A percentile compares a stretch with the other conserved stretches of the same genome.
phyloP scores from a whole-genome alignment of 2,797 vertebrate species.

The Lacerta viridis region DNA sequence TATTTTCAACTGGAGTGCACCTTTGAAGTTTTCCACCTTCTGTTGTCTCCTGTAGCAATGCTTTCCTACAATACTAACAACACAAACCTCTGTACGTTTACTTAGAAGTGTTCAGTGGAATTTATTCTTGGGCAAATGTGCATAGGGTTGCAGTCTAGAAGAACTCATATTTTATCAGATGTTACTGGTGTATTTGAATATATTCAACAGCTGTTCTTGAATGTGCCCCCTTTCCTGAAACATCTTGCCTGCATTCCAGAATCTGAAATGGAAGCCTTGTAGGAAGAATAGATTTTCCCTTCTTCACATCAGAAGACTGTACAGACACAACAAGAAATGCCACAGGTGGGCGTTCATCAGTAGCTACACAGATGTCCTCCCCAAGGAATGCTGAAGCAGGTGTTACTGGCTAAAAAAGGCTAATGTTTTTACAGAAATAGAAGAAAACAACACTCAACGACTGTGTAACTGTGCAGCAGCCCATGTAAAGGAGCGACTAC shows the following conservation, averaged over 20 bases:
- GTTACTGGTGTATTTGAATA: not conserved
- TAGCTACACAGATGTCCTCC: slow-evolving; percentile 32
- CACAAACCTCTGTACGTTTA: not conserved
- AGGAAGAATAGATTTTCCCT: not conserved
- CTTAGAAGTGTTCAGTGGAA: not conserved
- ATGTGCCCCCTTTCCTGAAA: not conserved
- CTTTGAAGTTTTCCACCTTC: not conserved
- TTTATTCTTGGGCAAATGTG: not conserved
- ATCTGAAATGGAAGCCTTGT: not conserved
- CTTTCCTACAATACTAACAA: not conserved
- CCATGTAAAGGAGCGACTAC: slow-evolving; percentile 18
- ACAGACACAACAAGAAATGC: slow-evolving; percentile 23
- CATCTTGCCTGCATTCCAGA: not conserved
- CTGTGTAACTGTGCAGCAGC: slow-evolving; percentile 19
- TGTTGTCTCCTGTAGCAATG: not conserved
- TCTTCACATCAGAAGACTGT: slow-evolving; percentile 7
- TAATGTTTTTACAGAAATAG: slow-evolving; percentile 48
- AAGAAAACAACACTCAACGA: slow-evolving; percentile 24
- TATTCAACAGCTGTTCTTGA: not conserved
- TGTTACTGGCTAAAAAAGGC: slow-evolving; percentile 39
- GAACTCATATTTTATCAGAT: not conserved
- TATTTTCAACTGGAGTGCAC: not conserved
- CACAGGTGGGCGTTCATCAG: slow-evolving; percentile 31
- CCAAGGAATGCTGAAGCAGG: slow-evolving; percentile 34
- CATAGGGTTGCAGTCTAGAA: not conserved